Evolutionary conservation across 2,888 invertebrate genomes (phyloP).

Genomic region (Aromia moschata): DNA sequence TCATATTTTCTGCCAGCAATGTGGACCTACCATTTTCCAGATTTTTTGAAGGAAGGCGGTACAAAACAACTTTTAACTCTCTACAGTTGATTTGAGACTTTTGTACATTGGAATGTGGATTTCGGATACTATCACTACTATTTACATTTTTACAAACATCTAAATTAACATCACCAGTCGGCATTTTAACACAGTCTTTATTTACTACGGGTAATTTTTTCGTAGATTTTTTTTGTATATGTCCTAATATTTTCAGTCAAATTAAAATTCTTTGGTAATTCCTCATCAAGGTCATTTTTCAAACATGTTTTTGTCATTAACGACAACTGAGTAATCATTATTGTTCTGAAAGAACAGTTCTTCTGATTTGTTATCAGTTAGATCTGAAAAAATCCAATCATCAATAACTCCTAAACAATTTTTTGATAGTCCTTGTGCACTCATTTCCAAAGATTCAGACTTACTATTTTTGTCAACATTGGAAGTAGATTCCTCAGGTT

Average conservation of each 20-base stretch:
- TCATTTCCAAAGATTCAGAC: constrained; percentile 2
- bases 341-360: constrained; percentile 24
- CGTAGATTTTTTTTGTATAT: constrained; percentile 34
- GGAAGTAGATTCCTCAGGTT: neutral
- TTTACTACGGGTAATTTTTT: constrained; percentile 32
- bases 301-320: neutral
- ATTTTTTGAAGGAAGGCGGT: constrained; percentile 31
- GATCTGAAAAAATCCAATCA: constrained; percentile 29
- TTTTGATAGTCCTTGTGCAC: constrained; percentile 21
- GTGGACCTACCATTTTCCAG: constrained; percentile 25
- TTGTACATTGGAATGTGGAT: constrained; percentile 42
- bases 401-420: constrained; percentile 19
- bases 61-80: constrained; percentile 38
- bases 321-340: constrained; percentile 15
- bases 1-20: constrained; percentile 32
- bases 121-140: constrained; percentile 35
- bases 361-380: constrained; percentile 23
- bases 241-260: constrained; percentile 44
- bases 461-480: constrained; percentile 5
- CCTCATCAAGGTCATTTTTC: constrained; percentile 24
- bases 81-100: constrained; percentile 34
- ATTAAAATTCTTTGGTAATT: constrained; percentile 41
- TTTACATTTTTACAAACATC: constrained; percentile 44
- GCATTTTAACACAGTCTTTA: constrained; percentile 41
- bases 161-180: constrained; percentile 35